Percentiles rank a stretch among this genome's conserved stretches.
Evolutionary conservation across 2,888 invertebrate species (phyloP).

Genomic region (Neoaliturus tenellus): DNA sequence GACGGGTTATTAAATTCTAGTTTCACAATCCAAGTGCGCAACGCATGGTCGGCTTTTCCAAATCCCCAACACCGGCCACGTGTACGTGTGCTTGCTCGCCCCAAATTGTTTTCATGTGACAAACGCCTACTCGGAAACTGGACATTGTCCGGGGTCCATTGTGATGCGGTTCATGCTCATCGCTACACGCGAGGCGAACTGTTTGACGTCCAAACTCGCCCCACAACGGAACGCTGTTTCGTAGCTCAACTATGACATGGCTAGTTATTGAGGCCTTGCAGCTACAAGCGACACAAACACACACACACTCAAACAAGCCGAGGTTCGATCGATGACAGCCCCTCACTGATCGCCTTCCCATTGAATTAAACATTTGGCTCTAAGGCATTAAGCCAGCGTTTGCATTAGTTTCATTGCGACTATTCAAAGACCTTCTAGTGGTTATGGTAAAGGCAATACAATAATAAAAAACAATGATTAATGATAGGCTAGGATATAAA

Average conservation of each 20-base stretch:
- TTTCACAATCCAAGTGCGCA: too few species aligned
- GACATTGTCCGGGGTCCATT: background rate
- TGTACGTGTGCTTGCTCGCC: too few species aligned
- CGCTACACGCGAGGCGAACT: background rate
- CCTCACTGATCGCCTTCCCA: background rate
- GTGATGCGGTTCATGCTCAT: background rate
- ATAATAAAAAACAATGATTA: too few species aligned
- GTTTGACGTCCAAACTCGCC: background rate
- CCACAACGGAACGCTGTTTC: background rate
- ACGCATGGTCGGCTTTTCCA: too few species aligned
- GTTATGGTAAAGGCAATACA: too few species aligned
- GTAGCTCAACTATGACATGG: background rate
- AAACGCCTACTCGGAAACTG: background rate
- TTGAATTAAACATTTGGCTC: background rate
- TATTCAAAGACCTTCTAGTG: too few species aligned
- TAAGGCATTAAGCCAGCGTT: background rate
- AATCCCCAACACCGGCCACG: too few species aligned
- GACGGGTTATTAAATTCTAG: too few species aligned
- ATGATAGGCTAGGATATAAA: too few species aligned
- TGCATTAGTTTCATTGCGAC: too few species aligned
- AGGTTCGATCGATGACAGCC: background rate
- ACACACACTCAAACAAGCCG: background rate
- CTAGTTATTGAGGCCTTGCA: background rate
- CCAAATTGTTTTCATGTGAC: background rate
- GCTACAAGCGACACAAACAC: background rate